Base-by-base conservation (phyloP, 2,888 invertebrate genomes). In the Tipula vernalis region DNA sequence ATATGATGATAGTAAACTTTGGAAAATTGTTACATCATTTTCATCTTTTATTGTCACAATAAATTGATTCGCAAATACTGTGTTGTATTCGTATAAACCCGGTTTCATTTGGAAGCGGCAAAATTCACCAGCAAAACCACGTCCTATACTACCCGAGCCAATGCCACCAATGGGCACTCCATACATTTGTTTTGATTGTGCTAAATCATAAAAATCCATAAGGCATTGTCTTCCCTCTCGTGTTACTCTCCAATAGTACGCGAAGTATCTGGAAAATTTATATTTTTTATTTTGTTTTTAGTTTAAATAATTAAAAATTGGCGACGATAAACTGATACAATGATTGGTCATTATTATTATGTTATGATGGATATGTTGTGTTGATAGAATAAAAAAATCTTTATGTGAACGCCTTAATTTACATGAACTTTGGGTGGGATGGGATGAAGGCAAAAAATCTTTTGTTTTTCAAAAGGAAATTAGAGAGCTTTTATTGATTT, bases 71-170 rank as follows among this genome's bases (percentile, higher is more conserved):
- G 96, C 97, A 88, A 95, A 94, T 13, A 97, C 94, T 5, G 95
- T 95, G 89, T 96, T 93, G 91, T 97, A 96, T 89, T 97, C 96
- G 91, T 98, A 98, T 87, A 96, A 93, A 86, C 98, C 98, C 0
- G 98, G 98, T 88, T 94, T 94, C 90, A 99, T 93, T 91, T 97
- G 97, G 91, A 95, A 98, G 87, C 98, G 94, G 91, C 98, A 98
- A 92, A 98, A 98, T 91, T 98, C 98, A 18, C 98, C 98, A 89
- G 95, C 95, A 91, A 94, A 98, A 4, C 98, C 98, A 87, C 98
- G 93, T 2, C 98, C 98, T 89, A 99, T 98, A 86, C 91, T 91
- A 57, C 91, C 91, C 88, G 94, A 93, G 2, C 97, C 97, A 88
- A 97, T 95, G 85, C 96, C 96, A 87, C 97, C 97, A 88, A 96